Conservation (phyloP, 2,888 invertebrate genomes). For the Spodoptera exigua region DNA sequence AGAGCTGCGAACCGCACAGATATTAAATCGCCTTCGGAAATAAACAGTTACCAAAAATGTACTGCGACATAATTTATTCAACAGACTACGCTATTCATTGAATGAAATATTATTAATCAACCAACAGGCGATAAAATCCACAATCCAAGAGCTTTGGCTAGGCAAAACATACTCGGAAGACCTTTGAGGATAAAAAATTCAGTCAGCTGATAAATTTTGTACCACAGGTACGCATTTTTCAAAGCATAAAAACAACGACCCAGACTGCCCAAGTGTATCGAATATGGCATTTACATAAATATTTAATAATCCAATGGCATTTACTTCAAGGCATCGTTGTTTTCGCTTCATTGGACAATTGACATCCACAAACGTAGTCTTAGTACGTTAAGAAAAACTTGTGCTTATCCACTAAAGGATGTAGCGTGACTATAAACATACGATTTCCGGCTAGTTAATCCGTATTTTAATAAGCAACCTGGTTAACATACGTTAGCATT, state of each 20-base stretch:
- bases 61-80: too few species aligned
- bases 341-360: constrained; percentile 35
- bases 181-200: too few species aligned
- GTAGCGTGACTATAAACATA: constrained; percentile 47
- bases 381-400: constrained; percentile 26
- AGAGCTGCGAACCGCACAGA: too few species aligned
- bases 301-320: constrained; percentile 34
- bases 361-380: constrained; percentile 34
- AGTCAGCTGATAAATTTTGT: too few species aligned
- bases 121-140: too few species aligned
- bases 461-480: constrained; percentile 50
- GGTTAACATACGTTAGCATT: constrained; percentile 57
- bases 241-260: not conserved
- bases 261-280: constrained; percentile 32
- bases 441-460: constrained; percentile 55
- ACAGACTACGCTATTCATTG: too few species aligned
- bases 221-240: too few species aligned
- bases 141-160: too few species aligned
- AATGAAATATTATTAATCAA: too few species aligned
- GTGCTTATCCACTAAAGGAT: constrained; percentile 22
- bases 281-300: constrained; percentile 26
- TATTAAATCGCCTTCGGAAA: too few species aligned
- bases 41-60: too few species aligned
- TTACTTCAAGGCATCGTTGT: constrained; percentile 32
- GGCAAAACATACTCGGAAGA: too few species aligned